These are phyloP conservation scores for Periphyllus acericola DNA, from an alignment of 2,888 invertebrate species.

Conservation along the genomic window DNA sequence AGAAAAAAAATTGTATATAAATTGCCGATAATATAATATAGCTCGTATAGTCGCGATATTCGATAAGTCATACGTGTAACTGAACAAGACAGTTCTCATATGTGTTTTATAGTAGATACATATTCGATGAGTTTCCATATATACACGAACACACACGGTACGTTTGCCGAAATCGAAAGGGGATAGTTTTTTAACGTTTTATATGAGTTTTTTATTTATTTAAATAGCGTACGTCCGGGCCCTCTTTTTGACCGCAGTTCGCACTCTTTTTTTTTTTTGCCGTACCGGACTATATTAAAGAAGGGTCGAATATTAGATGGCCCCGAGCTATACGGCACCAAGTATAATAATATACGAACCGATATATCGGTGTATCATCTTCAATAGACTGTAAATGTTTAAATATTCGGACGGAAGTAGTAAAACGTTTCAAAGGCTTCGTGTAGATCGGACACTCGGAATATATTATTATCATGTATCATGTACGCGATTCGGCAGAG, in stretches of 20 bases:
- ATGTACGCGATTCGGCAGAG: not conserved
- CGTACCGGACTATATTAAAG: conserved; percentile 49
- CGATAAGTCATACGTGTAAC: conserved; percentile 34
- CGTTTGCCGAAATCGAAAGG: conserved; percentile 53
- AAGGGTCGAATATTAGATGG: conserved; percentile 59
- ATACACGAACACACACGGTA: not conserved
- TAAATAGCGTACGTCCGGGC: conserved; percentile 49
- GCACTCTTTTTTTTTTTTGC: conserved; percentile 27
- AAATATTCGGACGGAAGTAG: conserved; percentile 45
- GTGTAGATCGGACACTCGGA: conserved; percentile 28
- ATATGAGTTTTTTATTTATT: conserved; percentile 58
- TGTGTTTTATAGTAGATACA: conserved; percentile 49
- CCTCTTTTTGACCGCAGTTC: conserved; percentile 45
- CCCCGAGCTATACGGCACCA: conserved; percentile 6
- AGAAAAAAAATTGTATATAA: conserved; percentile 54
- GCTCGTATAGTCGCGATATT: not conserved
- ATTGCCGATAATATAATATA: conserved; percentile 34
- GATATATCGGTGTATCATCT: conserved; percentile 30
- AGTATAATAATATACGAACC: not conserved
- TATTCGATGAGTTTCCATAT: conserved; percentile 45
- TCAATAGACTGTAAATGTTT: conserved; percentile 51
- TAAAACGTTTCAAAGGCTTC: conserved; percentile 47
- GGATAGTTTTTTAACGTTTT: conserved; percentile 2
- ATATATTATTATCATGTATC: conserved; percentile 7
- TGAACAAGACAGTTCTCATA: conserved; percentile 26